A percentile compares a stretch with the other conserved stretches of the same genome.
Conservation (phyloP, 2,113 vertebrate species). For the Miniopterus natalensis region DNA sequence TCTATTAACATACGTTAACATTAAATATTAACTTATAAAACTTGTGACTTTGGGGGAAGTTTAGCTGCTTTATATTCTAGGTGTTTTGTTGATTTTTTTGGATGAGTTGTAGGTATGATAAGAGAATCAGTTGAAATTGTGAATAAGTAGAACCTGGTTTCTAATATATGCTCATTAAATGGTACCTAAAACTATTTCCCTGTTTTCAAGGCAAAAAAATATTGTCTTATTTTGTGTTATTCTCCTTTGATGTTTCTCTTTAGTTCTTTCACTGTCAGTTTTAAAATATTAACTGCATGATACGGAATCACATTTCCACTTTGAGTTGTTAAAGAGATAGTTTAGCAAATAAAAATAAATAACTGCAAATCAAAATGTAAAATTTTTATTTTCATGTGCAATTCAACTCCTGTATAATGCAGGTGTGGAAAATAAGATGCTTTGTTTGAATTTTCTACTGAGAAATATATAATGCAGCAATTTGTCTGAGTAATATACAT, state of each 20-base stretch:
- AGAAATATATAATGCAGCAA: conserved; percentile 4
- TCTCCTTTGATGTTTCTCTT: neutral
- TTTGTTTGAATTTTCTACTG: conserved; percentile 13
- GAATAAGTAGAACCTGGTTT: neutral
- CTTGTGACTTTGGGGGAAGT: neutral
- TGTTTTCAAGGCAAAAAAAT: neutral
- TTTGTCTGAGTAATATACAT: neutral
- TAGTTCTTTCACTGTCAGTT: neutral
- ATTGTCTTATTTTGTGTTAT: neutral
- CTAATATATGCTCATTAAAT: neutral
- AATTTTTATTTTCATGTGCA: neutral
- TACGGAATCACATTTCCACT: neutral
- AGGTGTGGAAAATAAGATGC: conserved; percentile 34
- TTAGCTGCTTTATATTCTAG: neutral
- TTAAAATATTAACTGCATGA: neutral
- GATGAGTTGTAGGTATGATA: neutral
- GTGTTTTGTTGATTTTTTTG: neutral
- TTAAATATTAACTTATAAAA: neutral
- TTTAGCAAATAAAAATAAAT: conserved; percentile 41
- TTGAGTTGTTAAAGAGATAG: neutral
- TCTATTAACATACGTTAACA: neutral
- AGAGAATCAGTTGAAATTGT: neutral
- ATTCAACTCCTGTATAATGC: neutral
- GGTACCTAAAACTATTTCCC: neutral
- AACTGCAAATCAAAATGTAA: neutral